A percentile compares a stretch with the other conserved stretches of the same genome.
Conservation (phyloP, 2,888 invertebrate genomes). For the Clusia tigrina region DNA sequence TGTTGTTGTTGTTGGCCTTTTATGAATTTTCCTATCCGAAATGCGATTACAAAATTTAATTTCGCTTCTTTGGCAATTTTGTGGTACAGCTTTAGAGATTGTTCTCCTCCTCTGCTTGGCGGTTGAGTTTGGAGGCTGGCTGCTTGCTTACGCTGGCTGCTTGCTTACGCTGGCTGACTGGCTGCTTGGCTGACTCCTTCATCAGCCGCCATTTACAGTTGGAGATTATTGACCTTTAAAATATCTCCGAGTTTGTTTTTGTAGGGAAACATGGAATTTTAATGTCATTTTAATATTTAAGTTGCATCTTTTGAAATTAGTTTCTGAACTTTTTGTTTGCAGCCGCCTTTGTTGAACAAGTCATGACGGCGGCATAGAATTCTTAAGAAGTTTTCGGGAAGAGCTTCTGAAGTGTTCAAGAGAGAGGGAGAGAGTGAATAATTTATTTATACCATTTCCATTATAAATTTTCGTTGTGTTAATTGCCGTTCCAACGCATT, state of each 20-base stretch:
- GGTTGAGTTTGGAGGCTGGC: not conserved
- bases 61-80: slow-evolving; percentile 22
- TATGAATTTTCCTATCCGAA: slow-evolving; percentile 16
- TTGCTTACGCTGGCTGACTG: not conserved
- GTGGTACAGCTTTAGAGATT: slow-evolving; percentile 6
- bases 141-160: not conserved
- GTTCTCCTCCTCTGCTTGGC: not conserved
- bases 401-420: no score
- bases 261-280: slow-evolving; percentile 1
- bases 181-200: no score
- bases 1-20: slow-evolving; percentile 20
- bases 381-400: no score
- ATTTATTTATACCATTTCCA: no score
- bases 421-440: no score
- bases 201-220: not conserved
- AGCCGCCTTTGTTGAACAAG: not conserved
- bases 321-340: not conserved
- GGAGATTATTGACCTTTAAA: not conserved
- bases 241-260: not conserved
- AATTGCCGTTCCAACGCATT: no score
- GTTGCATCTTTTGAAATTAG: not conserved
- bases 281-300: slow-evolving; percentile 1
- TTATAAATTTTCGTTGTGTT: no score
- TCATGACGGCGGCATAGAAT: no score
- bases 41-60: slow-evolving; percentile 27